Evolutionary conservation across 1,140 invertebrate species (phyloP).

Genomic region (Brachionus plicatilis): DNA sequence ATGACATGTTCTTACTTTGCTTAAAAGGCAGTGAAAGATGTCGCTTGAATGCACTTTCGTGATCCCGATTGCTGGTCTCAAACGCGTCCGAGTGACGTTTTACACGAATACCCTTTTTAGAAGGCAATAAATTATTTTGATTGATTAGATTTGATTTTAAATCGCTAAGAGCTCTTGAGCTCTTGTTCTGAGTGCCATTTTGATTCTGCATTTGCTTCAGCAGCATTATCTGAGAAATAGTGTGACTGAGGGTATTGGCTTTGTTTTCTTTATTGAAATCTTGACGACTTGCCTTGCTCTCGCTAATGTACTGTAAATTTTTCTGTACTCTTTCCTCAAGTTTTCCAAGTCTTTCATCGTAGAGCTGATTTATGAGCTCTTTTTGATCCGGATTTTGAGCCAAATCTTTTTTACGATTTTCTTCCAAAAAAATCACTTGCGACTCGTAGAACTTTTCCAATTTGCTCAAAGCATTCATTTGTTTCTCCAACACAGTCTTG

Average conservation of each 20-base stretch:
- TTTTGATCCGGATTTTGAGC: not conserved
- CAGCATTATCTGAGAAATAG: slow-evolving; percentile 23
- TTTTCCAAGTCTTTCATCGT: not conserved
- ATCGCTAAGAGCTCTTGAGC: slow-evolving; percentile 9
- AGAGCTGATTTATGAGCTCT: not conserved
- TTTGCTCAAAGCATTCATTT: slow-evolving; percentile 34
- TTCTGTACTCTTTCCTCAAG: slow-evolving; percentile 13
- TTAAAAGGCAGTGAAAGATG: slow-evolving; percentile 25
- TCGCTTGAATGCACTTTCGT: not conserved
- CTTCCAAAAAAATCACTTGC: not conserved
- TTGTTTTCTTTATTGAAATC: slow-evolving; percentile 5
- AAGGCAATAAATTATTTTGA: slow-evolving; percentile 15
- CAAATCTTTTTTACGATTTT: slow-evolving; percentile 11
- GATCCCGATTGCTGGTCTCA: not conserved
- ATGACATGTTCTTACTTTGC: slow-evolving; percentile 9
- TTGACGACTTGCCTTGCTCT: not conserved
- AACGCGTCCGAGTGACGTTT: not conserved
- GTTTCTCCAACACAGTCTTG: slow-evolving; percentile 24
- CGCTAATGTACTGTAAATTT: slow-evolving; percentile 1
- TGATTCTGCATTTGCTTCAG: not conserved
- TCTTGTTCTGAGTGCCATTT: not conserved
- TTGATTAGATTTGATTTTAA: slow-evolving; percentile 33
- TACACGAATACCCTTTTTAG: not conserved
- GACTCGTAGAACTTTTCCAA: slow-evolving; percentile 37
- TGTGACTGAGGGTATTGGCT: not conserved